These are phyloP conservation scores for Drosophila formosana DNA, from an alignment of 2,888 invertebrate species.

Conservation along the genomic window DNA sequence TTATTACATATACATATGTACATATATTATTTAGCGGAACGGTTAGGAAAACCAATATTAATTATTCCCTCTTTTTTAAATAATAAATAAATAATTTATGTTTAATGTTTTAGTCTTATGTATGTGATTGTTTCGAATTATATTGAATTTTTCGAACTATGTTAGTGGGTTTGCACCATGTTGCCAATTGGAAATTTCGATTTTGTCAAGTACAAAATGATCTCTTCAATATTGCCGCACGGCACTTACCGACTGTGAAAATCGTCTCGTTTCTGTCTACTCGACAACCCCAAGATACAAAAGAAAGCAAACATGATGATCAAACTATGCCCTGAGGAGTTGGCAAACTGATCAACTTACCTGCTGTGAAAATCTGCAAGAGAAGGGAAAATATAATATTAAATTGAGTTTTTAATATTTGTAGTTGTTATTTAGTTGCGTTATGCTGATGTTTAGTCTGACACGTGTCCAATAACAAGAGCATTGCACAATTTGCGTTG, in stretches of 20 bases:
- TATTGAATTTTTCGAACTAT: conserved; percentile 15
- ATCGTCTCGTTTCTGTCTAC: conserved; percentile 57
- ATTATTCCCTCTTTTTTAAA: too few relatives aligned
- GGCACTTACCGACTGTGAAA: conserved; percentile 82
- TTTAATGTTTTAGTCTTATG: background rate
- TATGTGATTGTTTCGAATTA: background rate
- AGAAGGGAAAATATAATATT: background rate
- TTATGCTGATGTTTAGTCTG: conserved; percentile 18
- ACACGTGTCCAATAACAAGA: conserved; percentile 35
- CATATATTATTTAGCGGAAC: too few relatives aligned
- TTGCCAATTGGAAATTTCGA: conserved; percentile 74
- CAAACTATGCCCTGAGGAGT: background rate
- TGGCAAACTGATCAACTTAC: conserved; percentile 46
- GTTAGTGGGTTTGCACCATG: conserved; percentile 65
- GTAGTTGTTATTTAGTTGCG: background rate
- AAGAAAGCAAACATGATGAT: conserved; percentile 20
- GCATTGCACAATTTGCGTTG: conserved; percentile 60
- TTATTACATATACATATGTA: background rate
- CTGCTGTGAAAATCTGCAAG: conserved; percentile 61
- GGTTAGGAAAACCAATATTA: background rate
- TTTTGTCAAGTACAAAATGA: conserved; percentile 60
- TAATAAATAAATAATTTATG: too few relatives aligned
- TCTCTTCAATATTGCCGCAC: conserved; percentile 62
- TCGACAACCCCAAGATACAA: conserved; percentile 1
- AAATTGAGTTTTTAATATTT: background rate